Evolutionary conservation across 2,113 vertebrate genomes (phyloP).

Genomic region (Anguilla rostrata): DNA sequence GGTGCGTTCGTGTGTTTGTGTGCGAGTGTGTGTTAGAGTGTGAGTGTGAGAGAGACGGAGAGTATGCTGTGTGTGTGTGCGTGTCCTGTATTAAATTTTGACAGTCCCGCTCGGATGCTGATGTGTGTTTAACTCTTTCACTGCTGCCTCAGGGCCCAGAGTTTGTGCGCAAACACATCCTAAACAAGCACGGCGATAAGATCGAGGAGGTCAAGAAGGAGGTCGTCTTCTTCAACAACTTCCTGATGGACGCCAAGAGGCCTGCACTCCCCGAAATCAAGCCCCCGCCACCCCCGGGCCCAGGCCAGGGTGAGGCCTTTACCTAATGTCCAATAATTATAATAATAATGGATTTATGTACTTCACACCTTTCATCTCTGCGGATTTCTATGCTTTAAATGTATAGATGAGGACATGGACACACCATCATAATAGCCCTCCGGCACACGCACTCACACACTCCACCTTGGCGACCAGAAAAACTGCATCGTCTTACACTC

Average conservation of each 20-base stretch:
- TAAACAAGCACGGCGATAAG: constrained; percentile 90
- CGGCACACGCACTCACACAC: no score
- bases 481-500: not conserved
- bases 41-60: constrained; percentile 20
- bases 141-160: constrained; percentile 76
- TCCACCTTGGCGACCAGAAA: no score
- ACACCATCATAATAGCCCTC: no score
- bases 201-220: constrained; percentile 93
- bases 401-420: no score
- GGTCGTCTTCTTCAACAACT: constrained; percentile 88
- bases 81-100: not conserved
- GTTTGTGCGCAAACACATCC: constrained; percentile 90
- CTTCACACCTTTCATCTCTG: no score
- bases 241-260: constrained; percentile 87
- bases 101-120: not conserved
- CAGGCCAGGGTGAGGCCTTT: constrained; percentile 69
- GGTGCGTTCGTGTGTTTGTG: constrained; percentile 52
- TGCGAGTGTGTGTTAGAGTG: not conserved
- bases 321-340: not conserved
- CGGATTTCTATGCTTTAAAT: no score
- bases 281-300: constrained; percentile 77
- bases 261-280: constrained; percentile 86
- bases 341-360: not conserved
- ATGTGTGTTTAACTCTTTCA: not conserved
- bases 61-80: constrained; percentile 30